Conservation (phyloP, 2,888 invertebrate species). For the Chloromyia formosa region DNA sequence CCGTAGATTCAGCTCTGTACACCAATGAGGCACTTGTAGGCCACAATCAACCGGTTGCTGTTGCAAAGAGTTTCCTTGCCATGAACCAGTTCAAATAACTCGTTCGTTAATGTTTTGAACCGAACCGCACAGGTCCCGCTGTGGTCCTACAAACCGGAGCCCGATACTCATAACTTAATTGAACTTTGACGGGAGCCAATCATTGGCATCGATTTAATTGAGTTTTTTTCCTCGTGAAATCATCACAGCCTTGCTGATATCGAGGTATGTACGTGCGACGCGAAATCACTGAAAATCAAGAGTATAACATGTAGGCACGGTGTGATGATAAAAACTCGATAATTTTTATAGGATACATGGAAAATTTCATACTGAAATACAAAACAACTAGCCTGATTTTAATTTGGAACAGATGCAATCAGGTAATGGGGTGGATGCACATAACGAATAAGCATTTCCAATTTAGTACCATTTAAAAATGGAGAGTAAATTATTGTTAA, state of each 20-base stretch:
- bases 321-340: too few species aligned
- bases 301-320: too few species aligned
- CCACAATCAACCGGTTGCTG: conserved; percentile 42
- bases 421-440: too few species aligned
- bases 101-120: conserved; percentile 10
- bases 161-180: conserved; percentile 47
- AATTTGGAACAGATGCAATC: too few species aligned
- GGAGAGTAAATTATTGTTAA: too few species aligned
- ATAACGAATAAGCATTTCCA: too few species aligned
- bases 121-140: conserved; percentile 36
- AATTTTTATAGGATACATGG: too few species aligned
- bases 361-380: too few species aligned
- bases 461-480: too few species aligned
- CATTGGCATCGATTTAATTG: conserved; percentile 49
- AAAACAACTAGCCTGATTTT: too few species aligned
- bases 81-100: conserved; percentile 42
- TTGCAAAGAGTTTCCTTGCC: conserved; percentile 20
- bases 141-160: not conserved
- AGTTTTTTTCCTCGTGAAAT: conserved; percentile 46
- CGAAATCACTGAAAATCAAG: too few species aligned
- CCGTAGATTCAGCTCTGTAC: conserved; percentile 24
- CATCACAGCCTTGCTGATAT: not conserved
- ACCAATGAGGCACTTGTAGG: conserved; percentile 31
- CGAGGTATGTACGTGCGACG: conserved; percentile 6
- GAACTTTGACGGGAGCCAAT: conserved; percentile 47